phyloP scores from a whole-genome alignment of 2,113 vertebrate genomes.

The Amphiprion percula region DNA sequence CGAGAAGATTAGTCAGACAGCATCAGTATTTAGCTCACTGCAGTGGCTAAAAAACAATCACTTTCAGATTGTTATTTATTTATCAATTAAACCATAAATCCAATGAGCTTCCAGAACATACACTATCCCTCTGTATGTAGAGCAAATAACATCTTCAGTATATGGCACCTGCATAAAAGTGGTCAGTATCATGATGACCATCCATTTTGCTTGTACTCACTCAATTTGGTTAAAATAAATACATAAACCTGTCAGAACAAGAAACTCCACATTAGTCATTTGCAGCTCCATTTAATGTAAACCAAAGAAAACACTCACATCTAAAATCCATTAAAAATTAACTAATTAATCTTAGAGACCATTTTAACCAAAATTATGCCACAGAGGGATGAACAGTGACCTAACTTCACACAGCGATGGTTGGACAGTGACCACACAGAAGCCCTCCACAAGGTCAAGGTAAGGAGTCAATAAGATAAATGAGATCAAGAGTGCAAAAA shows the following conservation, averaged over 20 bases:
- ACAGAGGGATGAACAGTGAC: background rate
- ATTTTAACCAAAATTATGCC: background rate
- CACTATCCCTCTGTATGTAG: background rate
- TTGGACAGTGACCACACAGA: background rate
- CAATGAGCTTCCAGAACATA: background rate
- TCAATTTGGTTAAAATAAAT: too few relatives aligned
- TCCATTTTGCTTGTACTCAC: too few relatives aligned
- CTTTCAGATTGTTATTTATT: too few relatives aligned
- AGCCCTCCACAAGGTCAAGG: background rate
- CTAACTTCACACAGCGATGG: background rate
- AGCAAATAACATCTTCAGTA: too few relatives aligned
- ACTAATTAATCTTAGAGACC: background rate
- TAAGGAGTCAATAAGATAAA: slow-evolving; percentile 16
- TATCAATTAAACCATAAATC: too few relatives aligned
- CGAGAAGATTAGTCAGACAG: too few relatives aligned
- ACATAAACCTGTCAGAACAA: too few relatives aligned
- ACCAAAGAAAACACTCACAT: background rate
- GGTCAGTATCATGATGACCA: too few relatives aligned
- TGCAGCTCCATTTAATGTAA: background rate
- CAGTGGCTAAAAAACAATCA: too few relatives aligned
- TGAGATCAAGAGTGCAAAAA: background rate
- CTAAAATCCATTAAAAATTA: background rate
- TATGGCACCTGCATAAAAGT: too few relatives aligned
- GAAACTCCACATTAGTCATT: background rate
- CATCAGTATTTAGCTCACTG: too few relatives aligned